Percentiles rank a stretch among this genome's conserved stretches.
Conservation (phyloP, 2,797 vertebrate genomes). For the Lateolabrax maculatus region DNA sequence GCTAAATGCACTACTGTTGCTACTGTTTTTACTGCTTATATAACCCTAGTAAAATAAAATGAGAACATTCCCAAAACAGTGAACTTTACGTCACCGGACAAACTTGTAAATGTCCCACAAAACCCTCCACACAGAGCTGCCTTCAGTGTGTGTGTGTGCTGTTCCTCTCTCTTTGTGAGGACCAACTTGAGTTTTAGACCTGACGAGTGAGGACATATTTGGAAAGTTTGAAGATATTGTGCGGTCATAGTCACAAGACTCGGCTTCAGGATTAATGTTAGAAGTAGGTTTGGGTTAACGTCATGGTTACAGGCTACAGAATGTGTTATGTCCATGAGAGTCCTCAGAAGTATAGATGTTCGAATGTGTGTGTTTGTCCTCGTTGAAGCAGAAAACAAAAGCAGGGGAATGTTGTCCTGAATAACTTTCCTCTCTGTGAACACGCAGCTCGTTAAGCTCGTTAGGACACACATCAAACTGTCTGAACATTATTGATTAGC, state of each 20-base stretch:
- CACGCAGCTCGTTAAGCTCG: background rate
- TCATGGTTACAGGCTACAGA: background rate
- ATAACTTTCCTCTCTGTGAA: background rate
- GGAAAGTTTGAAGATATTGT: background rate
- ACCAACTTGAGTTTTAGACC: background rate
- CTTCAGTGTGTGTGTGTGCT: background rate
- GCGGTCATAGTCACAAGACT: background rate
- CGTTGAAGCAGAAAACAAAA: background rate
- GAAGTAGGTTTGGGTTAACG: background rate
- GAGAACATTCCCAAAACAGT: slow-evolving; percentile 8
- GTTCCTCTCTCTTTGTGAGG: background rate
- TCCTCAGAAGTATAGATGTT: background rate
- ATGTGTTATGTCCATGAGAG: background rate
- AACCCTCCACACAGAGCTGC: background rate
- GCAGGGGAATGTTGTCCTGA: slow-evolving; percentile 20
- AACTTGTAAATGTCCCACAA: slow-evolving; percentile 30
- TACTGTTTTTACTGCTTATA: slow-evolving; percentile 12
- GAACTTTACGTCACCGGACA: slow-evolving; percentile 28
- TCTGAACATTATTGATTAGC: background rate
- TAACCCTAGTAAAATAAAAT: slow-evolving; percentile 7
- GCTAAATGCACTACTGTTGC: background rate
- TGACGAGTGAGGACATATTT: background rate
- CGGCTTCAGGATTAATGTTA: background rate
- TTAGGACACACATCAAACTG: background rate
- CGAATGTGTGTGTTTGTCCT: background rate